Conservation (phyloP, 2,888 invertebrate species). For the Lycophotia porphyrea region DNA sequence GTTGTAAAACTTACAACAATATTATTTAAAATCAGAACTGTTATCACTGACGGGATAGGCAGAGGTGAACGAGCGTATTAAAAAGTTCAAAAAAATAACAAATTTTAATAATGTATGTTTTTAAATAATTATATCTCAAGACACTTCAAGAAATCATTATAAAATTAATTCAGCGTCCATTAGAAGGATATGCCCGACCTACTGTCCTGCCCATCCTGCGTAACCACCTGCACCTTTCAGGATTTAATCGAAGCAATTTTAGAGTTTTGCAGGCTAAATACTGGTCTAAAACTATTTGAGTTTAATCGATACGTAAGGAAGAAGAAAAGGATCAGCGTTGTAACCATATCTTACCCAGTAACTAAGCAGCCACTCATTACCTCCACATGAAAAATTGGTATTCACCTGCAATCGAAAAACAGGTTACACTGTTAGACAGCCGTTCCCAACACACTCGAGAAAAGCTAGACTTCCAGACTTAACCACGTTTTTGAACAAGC, state of each 20-base stretch:
- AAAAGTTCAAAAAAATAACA: background rate
- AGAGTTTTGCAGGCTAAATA: too few species aligned
- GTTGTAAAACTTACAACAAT: background rate
- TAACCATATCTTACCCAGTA: background rate
- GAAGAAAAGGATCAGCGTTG: background rate
- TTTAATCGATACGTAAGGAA: too few species aligned
- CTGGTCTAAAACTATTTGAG: too few species aligned
- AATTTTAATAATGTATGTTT: too few species aligned
- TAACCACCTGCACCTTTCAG: too few species aligned
- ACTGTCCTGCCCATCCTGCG: too few species aligned
- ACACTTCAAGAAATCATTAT: background rate
- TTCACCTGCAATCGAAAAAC: background rate
- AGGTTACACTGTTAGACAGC: background rate
- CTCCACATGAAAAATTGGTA: background rate
- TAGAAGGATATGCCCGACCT: too few species aligned
- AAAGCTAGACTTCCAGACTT: background rate
- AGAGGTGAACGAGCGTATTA: background rate
- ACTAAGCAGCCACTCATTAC: background rate
- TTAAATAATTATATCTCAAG: background rate
- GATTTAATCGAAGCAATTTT: too few species aligned
- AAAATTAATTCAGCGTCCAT: background rate
- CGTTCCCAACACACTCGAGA: background rate
- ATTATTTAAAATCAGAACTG: background rate
- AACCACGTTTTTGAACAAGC: background rate
- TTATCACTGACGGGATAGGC: background rate